Base-by-base conservation (phyloP, 2,888 invertebrate species). In the Caradrina kadenii region DNA sequence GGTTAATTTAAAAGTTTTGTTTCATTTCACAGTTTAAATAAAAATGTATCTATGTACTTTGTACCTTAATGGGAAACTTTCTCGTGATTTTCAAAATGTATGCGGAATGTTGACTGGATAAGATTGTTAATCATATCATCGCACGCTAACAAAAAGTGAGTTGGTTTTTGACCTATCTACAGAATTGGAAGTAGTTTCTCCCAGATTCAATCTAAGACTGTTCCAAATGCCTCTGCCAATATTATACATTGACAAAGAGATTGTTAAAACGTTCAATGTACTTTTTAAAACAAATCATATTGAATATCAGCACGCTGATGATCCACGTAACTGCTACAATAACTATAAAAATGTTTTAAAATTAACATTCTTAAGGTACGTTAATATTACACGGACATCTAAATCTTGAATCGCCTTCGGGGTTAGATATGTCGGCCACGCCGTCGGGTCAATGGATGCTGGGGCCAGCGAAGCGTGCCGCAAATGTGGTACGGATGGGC, bases 401-500 rank as follows among this genome's bases (percentile, higher is more conserved):
- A 50, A 48, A 69, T 42, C 13, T 42, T n/a, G 50, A 59, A 50
- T 55, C 60, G 58, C 53, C 42, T 53, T 77, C 64, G 52, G 50
- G 54, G 49, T n/a, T 82, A 82, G 76, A 61, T 74, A 86, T 80
- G 84, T 86, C 79, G 85, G 87, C 81, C 88, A 85, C 72, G 76
- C 75, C 79, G 79, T 76, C 83, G 79, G 88, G 90, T 89, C 90
- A 88, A 86, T 86, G 83, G 90, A 91, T 89, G 89, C 87, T 88
- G 89, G 85, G 88, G 87, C 86, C 89, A 89, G 68, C 87, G 83
- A 84, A 88, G 86, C 91, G 86, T 85, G 86, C 68, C 76, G 71
- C 79, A 65, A 86, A 88, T 86, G 86, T 89, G 80, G 85, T 85
- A 79, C 81, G 80, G 83, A 82, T 83, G 80, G 74, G 77, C 65